Evolutionary conservation across 2,797 vertebrate genomes (phyloP).

Genomic region (Phyllotis vaccarum): DNA sequence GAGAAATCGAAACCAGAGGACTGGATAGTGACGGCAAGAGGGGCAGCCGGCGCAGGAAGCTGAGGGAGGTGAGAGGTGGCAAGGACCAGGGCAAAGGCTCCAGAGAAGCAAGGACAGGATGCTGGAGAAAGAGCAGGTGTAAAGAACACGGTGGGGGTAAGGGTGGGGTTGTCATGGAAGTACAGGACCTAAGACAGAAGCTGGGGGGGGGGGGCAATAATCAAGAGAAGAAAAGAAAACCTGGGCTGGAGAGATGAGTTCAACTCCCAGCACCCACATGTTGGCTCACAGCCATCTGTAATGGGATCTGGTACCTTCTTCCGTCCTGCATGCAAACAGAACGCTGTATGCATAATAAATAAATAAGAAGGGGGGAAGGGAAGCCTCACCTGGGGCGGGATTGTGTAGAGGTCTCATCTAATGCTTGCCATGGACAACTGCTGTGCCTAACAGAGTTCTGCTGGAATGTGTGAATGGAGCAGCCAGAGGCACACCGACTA

Average conservation of each 20-base stretch:
- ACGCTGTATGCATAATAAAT: too few species aligned
- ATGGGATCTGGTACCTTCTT: too few species aligned
- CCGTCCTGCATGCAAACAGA: too few species aligned
- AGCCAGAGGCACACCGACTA: not conserved
- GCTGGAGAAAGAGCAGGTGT: not conserved
- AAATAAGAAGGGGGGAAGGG: too few species aligned
- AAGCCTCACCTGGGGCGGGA: not conserved
- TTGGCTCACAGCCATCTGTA: too few species aligned
- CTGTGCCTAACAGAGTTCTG: not conserved
- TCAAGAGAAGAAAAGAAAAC: not conserved
- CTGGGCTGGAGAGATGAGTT: too few species aligned
- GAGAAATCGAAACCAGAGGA: not conserved
- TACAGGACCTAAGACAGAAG: not conserved
- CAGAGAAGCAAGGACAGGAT: not conserved
- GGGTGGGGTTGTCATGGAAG: not conserved
- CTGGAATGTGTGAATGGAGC: not conserved
- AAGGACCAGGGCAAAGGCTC: not conserved
- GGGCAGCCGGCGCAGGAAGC: not conserved
- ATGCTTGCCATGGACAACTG: not conserved
- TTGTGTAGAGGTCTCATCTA: not conserved
- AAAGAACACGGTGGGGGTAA: accelerated
- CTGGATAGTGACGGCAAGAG: accelerated
- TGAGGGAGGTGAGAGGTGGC: not conserved
- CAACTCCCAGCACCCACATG: too few species aligned
- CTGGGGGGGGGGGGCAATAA: too few species aligned